Evolutionary conservation across 1,140 invertebrate genomes (phyloP).

Genomic region (Orius insidiosus): DNA sequence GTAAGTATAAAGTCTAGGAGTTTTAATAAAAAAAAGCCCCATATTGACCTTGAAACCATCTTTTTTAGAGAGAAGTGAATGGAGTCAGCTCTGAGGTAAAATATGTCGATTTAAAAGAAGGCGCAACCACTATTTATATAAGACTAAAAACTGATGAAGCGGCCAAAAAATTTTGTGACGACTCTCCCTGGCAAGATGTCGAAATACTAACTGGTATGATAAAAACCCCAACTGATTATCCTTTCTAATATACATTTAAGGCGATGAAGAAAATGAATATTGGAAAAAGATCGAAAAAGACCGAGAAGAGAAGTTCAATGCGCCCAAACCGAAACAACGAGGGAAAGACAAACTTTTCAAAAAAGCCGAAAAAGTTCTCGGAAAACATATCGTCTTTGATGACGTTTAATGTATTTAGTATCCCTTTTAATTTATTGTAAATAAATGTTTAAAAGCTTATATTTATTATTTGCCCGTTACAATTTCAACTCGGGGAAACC

Average conservation of each 20-base stretch:
- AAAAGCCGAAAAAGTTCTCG: conserved; percentile 36
- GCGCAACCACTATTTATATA: conserved; percentile 31
- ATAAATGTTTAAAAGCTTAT: too few relatives aligned
- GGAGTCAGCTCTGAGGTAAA: conserved; percentile 22
- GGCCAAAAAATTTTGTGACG: conserved; percentile 30
- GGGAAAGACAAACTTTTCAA: conserved; percentile 45
- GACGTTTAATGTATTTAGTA: neutral
- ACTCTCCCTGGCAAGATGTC: conserved; percentile 24
- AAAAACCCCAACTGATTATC: too few relatives aligned
- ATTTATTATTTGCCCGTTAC: too few relatives aligned
- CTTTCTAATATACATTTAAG: conserved; percentile 27
- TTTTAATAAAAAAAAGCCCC: conserved; percentile 4
- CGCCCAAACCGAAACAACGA: conserved; percentile 34
- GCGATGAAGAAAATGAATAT: conserved; percentile 39
- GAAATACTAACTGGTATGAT: conserved; percentile 26
- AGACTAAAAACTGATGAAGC: conserved; percentile 37
- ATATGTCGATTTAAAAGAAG: conserved; percentile 27
- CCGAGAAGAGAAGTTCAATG: conserved; percentile 35
- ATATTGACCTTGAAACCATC: conserved; percentile 14
- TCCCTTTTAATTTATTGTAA: too few relatives aligned
- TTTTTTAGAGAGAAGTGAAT: conserved; percentile 24
- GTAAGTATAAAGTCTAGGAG: too few relatives aligned
- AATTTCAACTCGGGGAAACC: too few relatives aligned
- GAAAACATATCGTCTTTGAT: conserved; percentile 36
- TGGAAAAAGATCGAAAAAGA: conserved; percentile 43